phyloP scores from a whole-genome alignment of 2,113 vertebrate species.

The Microtus montanus region DNA sequence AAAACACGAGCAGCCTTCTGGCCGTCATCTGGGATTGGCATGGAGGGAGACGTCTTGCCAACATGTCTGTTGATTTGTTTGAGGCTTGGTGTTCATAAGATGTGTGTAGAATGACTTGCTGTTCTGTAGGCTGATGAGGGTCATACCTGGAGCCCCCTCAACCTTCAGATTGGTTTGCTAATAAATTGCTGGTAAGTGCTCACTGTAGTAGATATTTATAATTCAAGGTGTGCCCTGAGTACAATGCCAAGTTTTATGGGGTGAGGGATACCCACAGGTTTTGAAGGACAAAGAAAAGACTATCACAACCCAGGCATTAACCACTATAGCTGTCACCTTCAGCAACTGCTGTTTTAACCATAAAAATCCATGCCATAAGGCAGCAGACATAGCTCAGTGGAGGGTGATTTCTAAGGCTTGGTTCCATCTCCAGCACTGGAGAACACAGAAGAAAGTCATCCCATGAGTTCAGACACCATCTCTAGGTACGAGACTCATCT shows the following conservation, averaged over 20 bases:
- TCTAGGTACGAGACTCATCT: background rate
- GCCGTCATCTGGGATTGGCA: constrained; percentile 78
- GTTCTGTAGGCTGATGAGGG: background rate
- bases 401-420: background rate
- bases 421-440: background rate
- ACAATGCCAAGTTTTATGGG: background rate
- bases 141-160: background rate
- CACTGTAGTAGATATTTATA: background rate
- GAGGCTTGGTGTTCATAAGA: constrained; percentile 41
- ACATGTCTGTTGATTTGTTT: background rate
- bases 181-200: background rate
- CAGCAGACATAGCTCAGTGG: background rate
- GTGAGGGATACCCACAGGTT: background rate
- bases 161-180: background rate
- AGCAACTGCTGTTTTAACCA: background rate
- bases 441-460: background rate
- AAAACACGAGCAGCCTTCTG: constrained; percentile 60
- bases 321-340: background rate
- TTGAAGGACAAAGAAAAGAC: background rate
- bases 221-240: background rate
- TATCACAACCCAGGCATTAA: background rate
- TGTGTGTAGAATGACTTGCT: constrained; percentile 20
- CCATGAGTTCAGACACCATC: background rate
- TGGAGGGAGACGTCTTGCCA: constrained; percentile 56
- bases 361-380: constrained; percentile 2